These are phyloP conservation scores for Upupa epops DNA, from an alignment of 2,113 vertebrate genomes.

Conservation along the genomic window DNA sequence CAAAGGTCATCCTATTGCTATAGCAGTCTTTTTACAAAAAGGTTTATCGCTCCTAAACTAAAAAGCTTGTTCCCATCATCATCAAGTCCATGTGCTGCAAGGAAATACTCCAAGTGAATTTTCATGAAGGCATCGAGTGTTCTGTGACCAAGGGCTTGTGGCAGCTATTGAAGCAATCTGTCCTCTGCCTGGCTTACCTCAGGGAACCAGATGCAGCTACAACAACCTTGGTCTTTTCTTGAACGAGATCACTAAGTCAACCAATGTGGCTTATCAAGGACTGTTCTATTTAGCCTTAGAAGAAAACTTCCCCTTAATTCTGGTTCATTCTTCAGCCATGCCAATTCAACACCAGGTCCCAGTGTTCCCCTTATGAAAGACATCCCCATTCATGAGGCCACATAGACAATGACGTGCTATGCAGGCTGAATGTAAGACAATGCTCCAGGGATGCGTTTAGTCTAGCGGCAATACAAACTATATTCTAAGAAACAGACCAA, in stretches of 20 bases:
- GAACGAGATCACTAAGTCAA: background rate
- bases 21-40: background rate
- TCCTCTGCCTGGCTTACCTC: background rate
- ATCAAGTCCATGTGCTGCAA: accelerated
- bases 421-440: background rate
- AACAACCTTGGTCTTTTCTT: background rate
- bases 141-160: background rate
- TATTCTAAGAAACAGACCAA: background rate
- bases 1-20: background rate
- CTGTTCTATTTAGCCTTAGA: background rate
- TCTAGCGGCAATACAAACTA: background rate
- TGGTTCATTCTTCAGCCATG: background rate
- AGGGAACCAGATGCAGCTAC: background rate
- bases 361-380: background rate
- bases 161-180: background rate
- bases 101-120: background rate
- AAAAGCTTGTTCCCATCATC: background rate
- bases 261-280: background rate
- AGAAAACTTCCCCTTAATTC: background rate
- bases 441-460: background rate
- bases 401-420: background rate
- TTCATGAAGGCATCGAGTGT: background rate
- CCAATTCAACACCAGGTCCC: background rate
- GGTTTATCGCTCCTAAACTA: background rate
- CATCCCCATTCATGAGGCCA: background rate